Evolutionary conservation across 2,113 vertebrate species (phyloP), one percentile per base, ranked within the genome.

Genomic region (Nothoprocta pentlandii): DNA sequence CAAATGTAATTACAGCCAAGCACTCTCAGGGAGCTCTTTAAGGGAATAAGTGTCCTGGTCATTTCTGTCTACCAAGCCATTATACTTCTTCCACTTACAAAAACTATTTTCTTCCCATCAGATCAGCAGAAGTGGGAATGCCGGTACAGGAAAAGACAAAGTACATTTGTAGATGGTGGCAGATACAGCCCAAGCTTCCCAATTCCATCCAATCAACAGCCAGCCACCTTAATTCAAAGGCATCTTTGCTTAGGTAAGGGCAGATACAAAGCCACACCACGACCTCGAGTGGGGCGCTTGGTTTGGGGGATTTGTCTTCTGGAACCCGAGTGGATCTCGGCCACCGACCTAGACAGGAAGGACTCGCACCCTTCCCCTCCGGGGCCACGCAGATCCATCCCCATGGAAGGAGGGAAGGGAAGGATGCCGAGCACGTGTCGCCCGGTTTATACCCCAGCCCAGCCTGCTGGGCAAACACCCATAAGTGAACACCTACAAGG

Each of bases 401-500:
- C 51, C 47, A 2, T 3, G 4, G 36, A 39, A 39, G 36, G 36
- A 39, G 36, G 3, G n/a, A 32, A 41, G 39, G 32, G 16, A 88
- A 42, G 25, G 49, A 34, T 0, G 0, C 49, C 16, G 42, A 17
- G 16, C 4, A 20, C 7, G 0, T 1, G 13, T 2, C 16, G 4
- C 6, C 32, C 47, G 61, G 12, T 34, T 51, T 8, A 23, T 16
- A 58, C 13, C 69, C 46, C 42, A 34, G 26, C 1, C 69, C 22
- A 32, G 5, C 30, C 25, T 2, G 4, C 26, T 8, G 42, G 36
- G 67, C 20, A 16, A 36, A 20, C 22, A 15, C 63, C 69, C 71
- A 58, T 58, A 59, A 59, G 36, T 39, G 36, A 39, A 39, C 36
- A 39, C 36, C 36, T 39, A 39, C 36, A 39, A 39, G 36, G 7